These are phyloP conservation scores for Apodemus speciosus DNA, from an alignment of 2,113 vertebrate genomes.

Conservation along the genomic window DNA sequence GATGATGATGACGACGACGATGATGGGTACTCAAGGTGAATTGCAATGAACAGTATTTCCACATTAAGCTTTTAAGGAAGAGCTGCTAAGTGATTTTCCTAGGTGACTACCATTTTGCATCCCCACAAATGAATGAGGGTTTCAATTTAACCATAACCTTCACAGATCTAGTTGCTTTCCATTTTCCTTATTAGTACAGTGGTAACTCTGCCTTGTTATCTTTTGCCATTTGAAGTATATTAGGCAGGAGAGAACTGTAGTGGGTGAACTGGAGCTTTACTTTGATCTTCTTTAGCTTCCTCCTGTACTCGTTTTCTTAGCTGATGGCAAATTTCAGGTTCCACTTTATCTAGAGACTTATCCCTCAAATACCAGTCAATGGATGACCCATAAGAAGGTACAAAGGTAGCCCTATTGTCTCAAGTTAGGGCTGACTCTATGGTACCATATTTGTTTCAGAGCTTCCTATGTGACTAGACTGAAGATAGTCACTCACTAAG, in stretches of 20 bases:
- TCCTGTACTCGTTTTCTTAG: neutral
- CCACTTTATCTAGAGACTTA: neutral
- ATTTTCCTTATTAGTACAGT: neutral
- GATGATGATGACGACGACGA: too few relatives aligned
- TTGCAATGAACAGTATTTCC: neutral
- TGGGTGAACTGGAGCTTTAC: neutral
- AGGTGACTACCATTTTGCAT: neutral
- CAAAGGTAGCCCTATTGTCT: neutral
- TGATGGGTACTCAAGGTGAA: neutral
- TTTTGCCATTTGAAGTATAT: neutral
- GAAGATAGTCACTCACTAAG: neutral
- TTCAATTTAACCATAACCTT: neutral
- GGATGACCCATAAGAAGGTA: neutral
- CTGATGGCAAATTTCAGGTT: neutral
- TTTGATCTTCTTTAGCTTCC: neutral
- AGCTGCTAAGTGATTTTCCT: neutral
- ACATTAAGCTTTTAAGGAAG: neutral
- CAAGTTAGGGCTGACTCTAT: neutral
- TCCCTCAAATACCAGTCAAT: neutral
- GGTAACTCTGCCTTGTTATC: neutral
- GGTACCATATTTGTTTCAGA: neutral
- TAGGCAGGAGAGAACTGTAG: neutral
- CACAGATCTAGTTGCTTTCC: neutral
- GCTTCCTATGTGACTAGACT: neutral
- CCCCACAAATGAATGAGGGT: neutral